Conservation (phyloP, 2,888 invertebrate genomes). For the Altica lythri region DNA sequence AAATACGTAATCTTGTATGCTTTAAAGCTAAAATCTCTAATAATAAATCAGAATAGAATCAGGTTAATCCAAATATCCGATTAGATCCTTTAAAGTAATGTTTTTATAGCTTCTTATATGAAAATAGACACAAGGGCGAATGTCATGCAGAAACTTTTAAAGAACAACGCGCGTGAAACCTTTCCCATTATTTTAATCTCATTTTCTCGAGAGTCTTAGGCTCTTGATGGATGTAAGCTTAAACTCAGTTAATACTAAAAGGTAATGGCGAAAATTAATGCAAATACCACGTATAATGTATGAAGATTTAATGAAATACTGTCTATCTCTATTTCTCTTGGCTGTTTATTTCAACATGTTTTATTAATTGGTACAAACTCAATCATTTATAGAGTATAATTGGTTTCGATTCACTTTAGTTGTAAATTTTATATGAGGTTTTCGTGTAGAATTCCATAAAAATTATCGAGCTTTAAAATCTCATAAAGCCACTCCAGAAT, state of each 20-base stretch:
- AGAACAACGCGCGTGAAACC: neutral
- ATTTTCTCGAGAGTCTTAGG: constrained; percentile 8
- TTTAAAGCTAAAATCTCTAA: too few species aligned
- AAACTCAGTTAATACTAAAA: constrained; percentile 12
- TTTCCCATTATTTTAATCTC: constrained; percentile 21
- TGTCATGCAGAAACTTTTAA: constrained; percentile 6
- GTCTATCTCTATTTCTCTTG: too few species aligned
- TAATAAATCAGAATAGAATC: constrained; percentile 5
- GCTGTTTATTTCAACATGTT: constrained; percentile 11
- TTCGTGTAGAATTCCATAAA: too few species aligned
- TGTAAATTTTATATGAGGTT: too few species aligned
- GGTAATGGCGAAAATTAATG: constrained; percentile 23
- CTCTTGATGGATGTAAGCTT: constrained; percentile 24
- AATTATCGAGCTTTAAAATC: too few species aligned
- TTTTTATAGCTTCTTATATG: too few species aligned
- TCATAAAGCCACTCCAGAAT: too few species aligned
- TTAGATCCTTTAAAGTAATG: too few species aligned
- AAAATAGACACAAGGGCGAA: too few species aligned
- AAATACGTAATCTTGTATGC: too few species aligned
- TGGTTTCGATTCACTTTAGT: too few species aligned
- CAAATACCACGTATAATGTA: constrained; percentile 15
- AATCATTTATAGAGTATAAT: constrained; percentile 9
- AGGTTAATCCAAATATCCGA: constrained; percentile 4
- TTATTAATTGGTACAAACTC: constrained; percentile 2
- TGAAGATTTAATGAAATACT: too few species aligned